Base-by-base conservation (phyloP, 1,140 invertebrate species). In the Bombus breviceps region DNA sequence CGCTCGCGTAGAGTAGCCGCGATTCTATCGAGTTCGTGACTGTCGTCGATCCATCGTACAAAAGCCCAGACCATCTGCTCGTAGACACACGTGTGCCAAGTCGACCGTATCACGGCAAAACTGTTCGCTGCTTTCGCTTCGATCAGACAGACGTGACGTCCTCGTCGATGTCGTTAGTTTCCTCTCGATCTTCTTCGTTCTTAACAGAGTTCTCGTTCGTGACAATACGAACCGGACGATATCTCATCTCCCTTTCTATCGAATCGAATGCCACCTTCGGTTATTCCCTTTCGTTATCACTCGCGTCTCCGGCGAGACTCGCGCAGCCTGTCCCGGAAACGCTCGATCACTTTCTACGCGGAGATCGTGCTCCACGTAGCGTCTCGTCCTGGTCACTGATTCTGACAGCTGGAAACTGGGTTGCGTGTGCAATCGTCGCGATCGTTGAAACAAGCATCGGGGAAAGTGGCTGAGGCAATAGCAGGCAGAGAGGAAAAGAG, bases 321-420 rank as follows among this genome's bases (percentile, higher is more conserved):
- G 41, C 28, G 59, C 41, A 8, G 39, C 25, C 62, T 62, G 37
- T 34, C n/a, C 80, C 88, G 88, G 88, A 86, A 89, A 86, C 64
- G 76, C 72, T 83, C 76, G 57, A 77, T 89, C 88, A 83, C 88
- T 89, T 89, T 89, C 87, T 89, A 89, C 88, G 79, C 80, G 43
- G 66, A 68, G 37, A 75, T 76, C 87, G 76, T 86, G 75, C 66
- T 57, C 47, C 79, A 41, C 68, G 82, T 82, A 88, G 10, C 81
- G 53, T 62, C 59, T 62, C 79, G 64, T 89, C 80, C 57, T 83
- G 80, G 66, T 86, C 85, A 81, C 78, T 68, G 88, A 86, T 77
- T 73, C 83, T 79, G 84, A 80, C 59, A 76, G 43, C n/a, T 86
- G 47, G 77, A 86, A 89, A 89, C 78, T 89, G 47, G 87, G 88